Evolutionary conservation across 92 coral and sea anemone genomes (phyloP), one percentile per base, ranked within the genome.

Genomic region (Zoanthus solanderi): DNA sequence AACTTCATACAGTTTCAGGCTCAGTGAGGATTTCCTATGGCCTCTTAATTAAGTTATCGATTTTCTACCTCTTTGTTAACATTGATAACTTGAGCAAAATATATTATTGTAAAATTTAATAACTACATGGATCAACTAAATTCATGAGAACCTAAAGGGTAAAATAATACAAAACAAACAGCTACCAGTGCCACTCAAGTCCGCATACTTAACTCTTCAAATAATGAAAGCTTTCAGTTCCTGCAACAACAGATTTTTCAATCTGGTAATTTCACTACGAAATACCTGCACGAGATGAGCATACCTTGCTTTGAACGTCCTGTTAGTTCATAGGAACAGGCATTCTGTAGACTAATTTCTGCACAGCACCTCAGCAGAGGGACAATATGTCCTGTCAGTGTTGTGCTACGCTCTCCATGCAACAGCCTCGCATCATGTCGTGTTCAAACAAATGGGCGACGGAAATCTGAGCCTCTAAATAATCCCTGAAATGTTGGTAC

Each of bases 401-500:
- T 54, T 6, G 30, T n/a, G 69, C 10, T 8, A 4, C 8, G 9
- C 56, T 50, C 56, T 50, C 9, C 56, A 7, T 50, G 12, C 56
- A 7, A 50, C 56, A 50, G 56, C 56, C 9, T 50, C 56, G 56
- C 1, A 50, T 50, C 56, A 50, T 50, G 56, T 50, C 56, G 56
- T 50, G 56, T 50, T 50, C 56, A 50, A 9, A 63, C 28, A 28
- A 17, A 63, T 11, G 23, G 13, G 67, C 30, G 57, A 30, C 37
- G 82, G 82, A 77, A 77, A 77, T 44, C 53, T 44, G 82, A 77
- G 65, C 67, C 82, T 56, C 54, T 30, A 54, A 77, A 54, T 77
- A 54, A 77, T 77, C 67, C 67, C 30, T 77, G 48, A 77, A 77
- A 77, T 77, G 67, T 77, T 77, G 82, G 67, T 77, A 53, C 82